Percentiles rank a stretch among this genome's conserved stretches.
phyloP scores from a whole-genome alignment of 2,797 vertebrate genomes.

The Acanthiza pusilla region DNA sequence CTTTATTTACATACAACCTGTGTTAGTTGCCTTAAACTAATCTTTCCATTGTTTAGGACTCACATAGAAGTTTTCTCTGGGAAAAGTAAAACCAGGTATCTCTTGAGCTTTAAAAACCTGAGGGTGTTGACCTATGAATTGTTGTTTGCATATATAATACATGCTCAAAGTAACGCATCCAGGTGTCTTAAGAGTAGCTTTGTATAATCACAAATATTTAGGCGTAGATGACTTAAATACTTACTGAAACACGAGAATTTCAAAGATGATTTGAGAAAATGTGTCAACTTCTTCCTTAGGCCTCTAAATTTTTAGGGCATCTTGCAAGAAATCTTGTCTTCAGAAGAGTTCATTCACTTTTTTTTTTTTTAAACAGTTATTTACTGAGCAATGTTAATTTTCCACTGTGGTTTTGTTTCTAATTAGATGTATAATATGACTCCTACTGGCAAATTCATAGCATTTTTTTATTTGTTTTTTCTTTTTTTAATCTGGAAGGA shows the following conservation, averaged over 20 bases:
- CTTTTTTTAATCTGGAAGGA: not conserved
- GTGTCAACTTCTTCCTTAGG: not conserved
- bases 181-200: not conserved
- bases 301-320: not conserved
- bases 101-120: not conserved
- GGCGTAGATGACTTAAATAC: not conserved
- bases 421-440: not conserved
- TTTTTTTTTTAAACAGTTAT: not conserved
- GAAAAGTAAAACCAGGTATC: not conserved
- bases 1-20: not conserved
- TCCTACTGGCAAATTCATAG: not conserved
- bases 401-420: rapidly evolving
- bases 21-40: not conserved
- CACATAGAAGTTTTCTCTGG: not conserved
- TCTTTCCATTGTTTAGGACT: not conserved
- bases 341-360: not conserved
- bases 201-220: not conserved
- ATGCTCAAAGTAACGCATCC: not conserved
- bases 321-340: not conserved
- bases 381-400: not conserved
- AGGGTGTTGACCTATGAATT: not conserved
- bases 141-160: not conserved
- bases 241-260: not conserved
- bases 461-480: not conserved
- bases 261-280: not conserved